phyloP scores from a whole-genome alignment of 2,888 invertebrate genomes.

The Sarcophaga rosellei region DNA sequence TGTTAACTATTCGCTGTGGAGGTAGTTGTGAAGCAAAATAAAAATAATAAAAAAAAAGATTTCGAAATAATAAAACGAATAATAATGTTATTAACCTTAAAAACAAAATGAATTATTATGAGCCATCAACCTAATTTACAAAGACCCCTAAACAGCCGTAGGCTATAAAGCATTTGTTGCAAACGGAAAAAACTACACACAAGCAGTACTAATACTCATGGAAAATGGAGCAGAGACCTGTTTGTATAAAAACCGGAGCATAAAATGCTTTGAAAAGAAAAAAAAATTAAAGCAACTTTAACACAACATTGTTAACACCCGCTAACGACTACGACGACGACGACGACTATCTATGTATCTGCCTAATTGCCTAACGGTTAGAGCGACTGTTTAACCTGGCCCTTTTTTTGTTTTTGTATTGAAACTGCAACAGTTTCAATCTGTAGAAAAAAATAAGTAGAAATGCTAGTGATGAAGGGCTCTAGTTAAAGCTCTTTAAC shows the following conservation, averaged over 20 bases:
- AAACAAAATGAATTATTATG: conserved; percentile 26
- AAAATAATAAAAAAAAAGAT: neutral
- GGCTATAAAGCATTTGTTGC: conserved; percentile 6
- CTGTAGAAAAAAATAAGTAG: neutral
- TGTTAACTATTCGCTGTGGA: neutral
- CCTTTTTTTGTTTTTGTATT: too few relatives aligned
- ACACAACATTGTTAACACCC: neutral
- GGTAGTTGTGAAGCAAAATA: neutral
- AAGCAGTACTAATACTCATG: neutral
- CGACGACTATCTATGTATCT: too few relatives aligned
- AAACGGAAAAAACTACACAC: conserved; percentile 9
- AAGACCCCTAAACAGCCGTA: conserved; percentile 19
- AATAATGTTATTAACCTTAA: conserved; percentile 61
- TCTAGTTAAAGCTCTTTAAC: neutral
- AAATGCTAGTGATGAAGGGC: neutral
- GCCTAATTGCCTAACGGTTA: too few relatives aligned
- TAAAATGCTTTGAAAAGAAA: neutral
- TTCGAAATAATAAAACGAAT: neutral
- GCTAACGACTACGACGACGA: neutral
- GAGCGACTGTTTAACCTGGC: too few relatives aligned
- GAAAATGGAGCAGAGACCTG: conserved; percentile 9
- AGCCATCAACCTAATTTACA: conserved; percentile 60
- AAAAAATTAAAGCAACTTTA: neutral
- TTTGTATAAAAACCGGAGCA: neutral
- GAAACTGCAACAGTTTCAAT: too few relatives aligned